Conservation (phyloP, 2,888 invertebrate genomes). For the Nezara viridula region DNA sequence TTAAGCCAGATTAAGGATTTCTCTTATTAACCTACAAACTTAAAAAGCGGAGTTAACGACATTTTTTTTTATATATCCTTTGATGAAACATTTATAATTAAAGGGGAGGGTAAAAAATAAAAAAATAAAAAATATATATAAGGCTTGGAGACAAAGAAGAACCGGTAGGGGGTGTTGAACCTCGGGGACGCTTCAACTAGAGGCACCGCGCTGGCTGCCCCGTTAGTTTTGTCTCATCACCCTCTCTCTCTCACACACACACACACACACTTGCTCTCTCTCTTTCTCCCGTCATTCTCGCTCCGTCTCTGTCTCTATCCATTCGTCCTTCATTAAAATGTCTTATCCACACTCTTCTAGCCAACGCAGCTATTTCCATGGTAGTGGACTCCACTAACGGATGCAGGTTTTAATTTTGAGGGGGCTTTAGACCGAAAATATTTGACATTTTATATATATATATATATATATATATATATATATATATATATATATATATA, state of each 20-base stretch:
- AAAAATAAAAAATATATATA: no score
- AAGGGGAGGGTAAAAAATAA: not conserved
- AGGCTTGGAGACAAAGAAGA: constrained; percentile 27
- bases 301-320: not conserved
- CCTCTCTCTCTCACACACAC: not conserved
- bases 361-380: no score
- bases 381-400: no score
- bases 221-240: not conserved
- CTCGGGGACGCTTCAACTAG: not conserved
- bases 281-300: not conserved
- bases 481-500: no score
- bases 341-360: no score
- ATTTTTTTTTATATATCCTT: constrained; percentile 34
- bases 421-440: no score
- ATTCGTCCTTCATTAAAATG: no score
- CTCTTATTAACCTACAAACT: constrained; percentile 34
- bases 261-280: not conserved
- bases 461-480: no score
- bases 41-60: constrained; percentile 40
- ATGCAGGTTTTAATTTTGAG: no score
- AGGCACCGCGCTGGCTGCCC: constrained; percentile 24
- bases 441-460: no score
- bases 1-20: constrained; percentile 38
- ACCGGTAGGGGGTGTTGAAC: not conserved
- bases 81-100: constrained; percentile 44